Conservation (phyloP, 2,888 invertebrate species). For the Sphaeridia pumilis region DNA sequence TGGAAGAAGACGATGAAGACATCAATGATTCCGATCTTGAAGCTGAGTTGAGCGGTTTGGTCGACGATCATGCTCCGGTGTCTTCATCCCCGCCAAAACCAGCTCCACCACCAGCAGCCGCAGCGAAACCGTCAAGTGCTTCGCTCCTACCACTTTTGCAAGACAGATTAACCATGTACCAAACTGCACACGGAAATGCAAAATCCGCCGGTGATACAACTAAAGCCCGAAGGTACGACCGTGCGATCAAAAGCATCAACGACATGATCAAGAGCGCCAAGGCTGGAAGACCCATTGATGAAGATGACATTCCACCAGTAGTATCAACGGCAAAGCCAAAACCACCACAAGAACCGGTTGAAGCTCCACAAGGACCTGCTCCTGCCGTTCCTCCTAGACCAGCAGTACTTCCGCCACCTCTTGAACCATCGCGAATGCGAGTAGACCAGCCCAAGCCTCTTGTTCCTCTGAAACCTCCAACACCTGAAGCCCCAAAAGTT, state of each 20-base stretch:
- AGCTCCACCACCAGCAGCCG: conserved; percentile 9
- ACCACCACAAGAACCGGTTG: neutral
- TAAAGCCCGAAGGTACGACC: conserved; percentile 59
- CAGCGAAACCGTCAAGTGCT: too few species aligned
- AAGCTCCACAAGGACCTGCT: neutral
- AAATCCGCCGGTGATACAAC: conserved; percentile 59
- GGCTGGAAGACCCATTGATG: conserved; percentile 57
- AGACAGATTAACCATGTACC: conserved; percentile 66
- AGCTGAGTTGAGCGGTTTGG: conserved; percentile 39
- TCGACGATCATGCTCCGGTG: conserved; percentile 15
- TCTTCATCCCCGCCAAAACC: conserved; percentile 7
- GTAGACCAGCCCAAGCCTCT: neutral
- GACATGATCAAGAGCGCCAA: conserved; percentile 60
- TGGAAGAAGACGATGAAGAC: conserved; percentile 54
- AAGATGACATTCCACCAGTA: conserved; percentile 71
- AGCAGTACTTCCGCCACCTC: neutral
- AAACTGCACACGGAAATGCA: conserved; percentile 61
- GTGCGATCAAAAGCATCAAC: conserved; percentile 65
- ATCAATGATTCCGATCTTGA: conserved; percentile 57
- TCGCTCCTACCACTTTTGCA: conserved; percentile 43
- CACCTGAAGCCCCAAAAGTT: too few species aligned
- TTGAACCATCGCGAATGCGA: neutral
- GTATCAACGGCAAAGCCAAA: conserved; percentile 37
- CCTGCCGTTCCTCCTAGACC: too few species aligned
- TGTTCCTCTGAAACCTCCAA: neutral